A percentile compares a stretch with the other conserved stretches of the same genome.
Conservation (phyloP, 2,888 invertebrate species). For the Eilema sororculum region DNA sequence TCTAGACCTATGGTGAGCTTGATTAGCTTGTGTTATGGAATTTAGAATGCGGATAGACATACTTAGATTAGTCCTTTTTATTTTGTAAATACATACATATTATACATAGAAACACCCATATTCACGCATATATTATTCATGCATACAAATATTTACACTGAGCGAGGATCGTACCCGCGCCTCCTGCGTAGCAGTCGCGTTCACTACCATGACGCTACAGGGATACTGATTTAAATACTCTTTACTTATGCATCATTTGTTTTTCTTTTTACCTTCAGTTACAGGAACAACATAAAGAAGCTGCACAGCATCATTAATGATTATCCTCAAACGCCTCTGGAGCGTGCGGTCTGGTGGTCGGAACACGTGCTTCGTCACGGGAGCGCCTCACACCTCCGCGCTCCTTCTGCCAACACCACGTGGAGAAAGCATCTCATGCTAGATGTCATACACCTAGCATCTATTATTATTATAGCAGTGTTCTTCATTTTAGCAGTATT, state of each 20-base stretch:
- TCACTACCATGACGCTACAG: no score
- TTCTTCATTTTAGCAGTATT: no score
- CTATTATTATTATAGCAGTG: background rate
- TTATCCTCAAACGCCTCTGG: slow-evolving; percentile 47
- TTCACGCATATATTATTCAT: no score
- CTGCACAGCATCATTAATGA: slow-evolving; percentile 36
- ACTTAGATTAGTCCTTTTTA: no score
- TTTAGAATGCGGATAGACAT: no score
- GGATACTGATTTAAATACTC: background rate
- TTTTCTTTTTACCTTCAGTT: background rate
- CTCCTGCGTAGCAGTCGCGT: no score
- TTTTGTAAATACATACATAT: no score
- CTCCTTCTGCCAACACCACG: slow-evolving; percentile 47
- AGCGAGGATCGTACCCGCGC: no score
- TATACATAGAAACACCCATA: no score
- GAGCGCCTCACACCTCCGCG: slow-evolving; percentile 60
- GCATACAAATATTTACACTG: no score
- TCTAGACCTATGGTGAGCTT: no score
- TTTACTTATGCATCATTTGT: background rate
- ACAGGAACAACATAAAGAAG: slow-evolving; percentile 12
- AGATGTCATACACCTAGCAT: slow-evolving; percentile 4
- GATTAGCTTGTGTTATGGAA: no score
- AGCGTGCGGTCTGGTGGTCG: slow-evolving; percentile 72
- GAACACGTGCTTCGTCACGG: slow-evolving; percentile 71
- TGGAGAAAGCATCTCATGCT: slow-evolving; percentile 20